Conservation (phyloP, 2,113 vertebrate genomes). For the Phrynosoma platyrhinos region DNA sequence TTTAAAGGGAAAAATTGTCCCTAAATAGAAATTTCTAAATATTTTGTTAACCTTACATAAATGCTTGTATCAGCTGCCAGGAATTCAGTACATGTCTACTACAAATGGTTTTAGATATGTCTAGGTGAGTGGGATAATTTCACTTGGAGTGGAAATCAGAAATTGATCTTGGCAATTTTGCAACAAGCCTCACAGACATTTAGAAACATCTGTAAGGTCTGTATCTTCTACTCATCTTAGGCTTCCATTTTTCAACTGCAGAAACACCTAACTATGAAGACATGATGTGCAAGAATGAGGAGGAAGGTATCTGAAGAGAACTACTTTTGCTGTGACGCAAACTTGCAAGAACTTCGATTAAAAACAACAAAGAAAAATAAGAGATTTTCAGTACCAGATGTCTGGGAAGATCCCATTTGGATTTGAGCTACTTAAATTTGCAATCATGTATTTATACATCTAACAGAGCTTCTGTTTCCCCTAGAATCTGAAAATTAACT, state of each 20-base stretch:
- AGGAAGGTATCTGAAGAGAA: constrained; percentile 23
- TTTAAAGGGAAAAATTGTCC: neutral
- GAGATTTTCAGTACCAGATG: constrained; percentile 85
- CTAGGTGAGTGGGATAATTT: neutral
- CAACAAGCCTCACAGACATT: neutral
- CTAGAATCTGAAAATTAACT: constrained; percentile 91
- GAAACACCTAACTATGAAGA: constrained; percentile 49
- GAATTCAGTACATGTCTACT: neutral
- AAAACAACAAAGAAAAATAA: constrained; percentile 78
- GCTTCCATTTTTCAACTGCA: constrained; percentile 4
- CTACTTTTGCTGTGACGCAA: constrained; percentile 68
- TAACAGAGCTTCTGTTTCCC: constrained; percentile 88
- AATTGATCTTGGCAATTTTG: constrained; percentile 13
- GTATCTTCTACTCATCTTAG: neutral
- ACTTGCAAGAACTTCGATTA: constrained; percentile 80
- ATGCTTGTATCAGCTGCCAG: constrained; percentile 1
- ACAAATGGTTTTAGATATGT: constrained; percentile 11
- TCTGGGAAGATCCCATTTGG: constrained; percentile 86
- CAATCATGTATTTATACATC: constrained; percentile 90
- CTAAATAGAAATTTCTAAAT: neutral
- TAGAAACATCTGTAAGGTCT: neutral
- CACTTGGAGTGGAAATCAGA: neutral
- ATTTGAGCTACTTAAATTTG: constrained; percentile 88
- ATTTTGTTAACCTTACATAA: constrained; percentile 29
- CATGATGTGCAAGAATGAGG: constrained; percentile 35